Conservation (phyloP, 2,797 vertebrate genomes). For the Pipistrellus pygmaeus region DNA sequence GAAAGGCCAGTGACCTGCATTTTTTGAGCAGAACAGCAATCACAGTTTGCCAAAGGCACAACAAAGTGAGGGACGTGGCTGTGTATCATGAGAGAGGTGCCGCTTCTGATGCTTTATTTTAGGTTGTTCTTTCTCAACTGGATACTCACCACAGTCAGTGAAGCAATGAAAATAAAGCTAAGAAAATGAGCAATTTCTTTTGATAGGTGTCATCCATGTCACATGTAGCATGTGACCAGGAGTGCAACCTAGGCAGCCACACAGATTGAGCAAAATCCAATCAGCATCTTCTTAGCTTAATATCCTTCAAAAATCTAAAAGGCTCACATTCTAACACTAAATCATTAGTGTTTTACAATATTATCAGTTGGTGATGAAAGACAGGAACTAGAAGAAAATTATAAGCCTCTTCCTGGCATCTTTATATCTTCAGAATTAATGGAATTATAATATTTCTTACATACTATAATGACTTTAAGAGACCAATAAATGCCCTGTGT, state of each 20-base stretch:
- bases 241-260: neutral
- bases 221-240: neutral
- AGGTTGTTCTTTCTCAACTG: conserved; percentile 33
- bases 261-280: neutral
- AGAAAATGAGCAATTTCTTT: conserved; percentile 47
- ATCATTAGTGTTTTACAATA: neutral
- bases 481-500: neutral
- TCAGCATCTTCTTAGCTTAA: neutral
- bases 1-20: conserved; percentile 60
- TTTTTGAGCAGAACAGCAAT: conserved; percentile 52
- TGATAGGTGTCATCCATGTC: conserved; percentile 13
- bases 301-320: neutral
- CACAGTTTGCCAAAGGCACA: conserved; percentile 67
- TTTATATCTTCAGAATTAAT: neutral
- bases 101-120: neutral
- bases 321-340: neutral
- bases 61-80: neutral
- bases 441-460: neutral
- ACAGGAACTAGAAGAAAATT: neutral
- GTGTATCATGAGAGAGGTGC: neutral
- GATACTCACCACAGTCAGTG: conserved; percentile 7
- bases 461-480: neutral
- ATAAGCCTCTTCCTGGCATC: neutral
- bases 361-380: neutral
- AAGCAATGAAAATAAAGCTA: conserved; percentile 45